phyloP scores from a whole-genome alignment of 2,797 vertebrate species.

The Octomys mimax region DNA sequence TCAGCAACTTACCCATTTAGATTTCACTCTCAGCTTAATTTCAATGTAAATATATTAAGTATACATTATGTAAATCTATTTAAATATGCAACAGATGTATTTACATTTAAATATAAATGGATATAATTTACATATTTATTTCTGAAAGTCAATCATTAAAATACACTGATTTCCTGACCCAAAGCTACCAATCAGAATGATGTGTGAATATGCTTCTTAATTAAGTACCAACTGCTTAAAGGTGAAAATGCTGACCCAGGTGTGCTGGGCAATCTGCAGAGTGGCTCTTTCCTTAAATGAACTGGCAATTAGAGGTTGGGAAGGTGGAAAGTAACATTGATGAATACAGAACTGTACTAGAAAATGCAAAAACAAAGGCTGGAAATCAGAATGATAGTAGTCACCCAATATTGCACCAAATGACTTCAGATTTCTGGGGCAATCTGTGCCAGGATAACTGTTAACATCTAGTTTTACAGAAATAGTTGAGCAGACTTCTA shows the following conservation, averaged over 20 bases:
- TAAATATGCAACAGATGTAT: conserved; percentile 50
- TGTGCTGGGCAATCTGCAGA: neutral
- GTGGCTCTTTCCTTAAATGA: neutral
- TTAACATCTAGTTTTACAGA: conserved; percentile 31
- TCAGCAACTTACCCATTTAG: conserved; percentile 54
- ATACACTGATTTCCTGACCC: conserved; percentile 69
- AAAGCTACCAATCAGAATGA: conserved; percentile 46
- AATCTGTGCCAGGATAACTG: neutral
- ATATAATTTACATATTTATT: conserved; percentile 62
- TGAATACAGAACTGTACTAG: conserved; percentile 14
- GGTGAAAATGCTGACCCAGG: conserved; percentile 50
- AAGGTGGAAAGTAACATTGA: neutral
- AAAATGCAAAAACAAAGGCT: neutral
- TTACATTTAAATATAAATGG: conserved; percentile 74
- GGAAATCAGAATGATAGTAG: neutral
- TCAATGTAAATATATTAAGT: conserved; percentile 72
- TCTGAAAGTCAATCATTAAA: conserved; percentile 75
- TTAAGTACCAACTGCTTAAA: conserved; percentile 35
- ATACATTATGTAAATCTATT: conserved; percentile 78
- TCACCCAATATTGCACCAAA: neutral
- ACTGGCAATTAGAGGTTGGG: neutral
- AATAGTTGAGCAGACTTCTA: neutral
- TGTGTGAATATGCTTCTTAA: conserved; percentile 35
- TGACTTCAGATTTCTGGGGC: neutral
- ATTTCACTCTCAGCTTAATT: conserved; percentile 65